Evolutionary conservation across 2,888 invertebrate species (phyloP), one percentile per base, ranked within the genome.

Genomic region (Cremastinae sp.): DNA sequence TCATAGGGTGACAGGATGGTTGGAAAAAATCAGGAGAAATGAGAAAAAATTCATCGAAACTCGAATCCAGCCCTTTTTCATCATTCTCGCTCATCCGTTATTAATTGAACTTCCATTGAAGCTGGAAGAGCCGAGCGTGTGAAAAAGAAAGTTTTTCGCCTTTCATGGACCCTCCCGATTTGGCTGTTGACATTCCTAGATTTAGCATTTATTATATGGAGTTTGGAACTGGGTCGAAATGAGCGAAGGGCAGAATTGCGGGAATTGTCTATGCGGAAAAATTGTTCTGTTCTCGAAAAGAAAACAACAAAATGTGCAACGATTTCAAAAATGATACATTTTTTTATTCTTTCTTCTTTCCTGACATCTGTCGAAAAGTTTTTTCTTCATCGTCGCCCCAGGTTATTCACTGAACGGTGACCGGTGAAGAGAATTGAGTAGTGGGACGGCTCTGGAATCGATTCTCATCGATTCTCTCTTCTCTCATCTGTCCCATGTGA

Each of bases 201-300:
- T 66, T 75, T 55, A 61, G 47, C 61, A 49, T 43, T 64, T 49
- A 74, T 74, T 69, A 56, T 61, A n/a, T n/a, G n/a, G 45, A 73
- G 51, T 28, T 28, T 28, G 28, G 5, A 28, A 28, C 28, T 28
- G 45, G 53, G n/a, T 3, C 47, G 16, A 14, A 39, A 64, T 3
- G 10, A 20, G 39, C 14, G 12, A 28, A 22, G 51, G 22, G 22
- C 10, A 51, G 22, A 51, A 41, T 5, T 28, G 20, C 37, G 49
- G 5, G 49, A 22, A 59, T 59, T 69, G 49, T 41, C 51, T 43
- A 41, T 39, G n/a, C 14, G 51, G 45, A 41, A 62, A 55, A 70
- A 62, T 62, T 14, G 43, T 12, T 18, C 45, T 45, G 20, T 4
- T n/a, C n/a, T n/a, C n/a, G 14, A 5, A 14, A 14, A 18, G 28